These are phyloP conservation scores for Crepidodera aurea DNA, from an alignment of 2,888 invertebrate species.

Conservation along the genomic window DNA sequence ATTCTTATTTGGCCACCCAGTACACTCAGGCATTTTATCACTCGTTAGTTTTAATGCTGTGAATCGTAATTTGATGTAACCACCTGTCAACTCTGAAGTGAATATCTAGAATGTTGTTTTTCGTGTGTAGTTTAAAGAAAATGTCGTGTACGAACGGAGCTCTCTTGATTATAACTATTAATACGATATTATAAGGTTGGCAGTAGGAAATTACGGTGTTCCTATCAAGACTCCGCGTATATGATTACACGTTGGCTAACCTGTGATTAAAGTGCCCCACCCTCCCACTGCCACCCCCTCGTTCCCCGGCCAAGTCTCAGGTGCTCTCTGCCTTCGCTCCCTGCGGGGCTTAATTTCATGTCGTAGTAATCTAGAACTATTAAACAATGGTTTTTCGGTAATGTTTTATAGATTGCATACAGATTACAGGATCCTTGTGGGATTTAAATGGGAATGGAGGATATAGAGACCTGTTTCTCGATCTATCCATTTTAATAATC, in stretches of 20 bases:
- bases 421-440: constrained; percentile 27
- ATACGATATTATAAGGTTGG: constrained; percentile 45
- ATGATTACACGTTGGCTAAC: constrained; percentile 44
- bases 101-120: neutral
- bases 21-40: too few relatives aligned
- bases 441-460: constrained; percentile 16
- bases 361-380: constrained; percentile 32
- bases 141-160: constrained; percentile 43
- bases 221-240: constrained; percentile 37
- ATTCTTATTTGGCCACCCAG: too few relatives aligned
- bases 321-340: constrained; percentile 35
- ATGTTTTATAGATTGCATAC: constrained; percentile 38
- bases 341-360: constrained; percentile 39
- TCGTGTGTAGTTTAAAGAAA: neutral
- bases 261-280: constrained; percentile 46
- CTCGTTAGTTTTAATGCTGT: too few relatives aligned
- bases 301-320: constrained; percentile 38
- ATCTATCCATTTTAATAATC: too few relatives aligned
- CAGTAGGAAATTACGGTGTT: constrained; percentile 44
- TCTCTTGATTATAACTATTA: constrained; percentile 48
- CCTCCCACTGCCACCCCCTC: constrained; percentile 16
- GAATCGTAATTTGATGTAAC: too few relatives aligned
- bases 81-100: too few relatives aligned
- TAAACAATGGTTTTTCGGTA: constrained; percentile 38
- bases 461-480: neutral